Percentiles rank a stretch among this genome's conserved stretches.
Conservation (phyloP, 53 echinoderm and acorn worm species). For the Glandiceps talaboti region DNA sequence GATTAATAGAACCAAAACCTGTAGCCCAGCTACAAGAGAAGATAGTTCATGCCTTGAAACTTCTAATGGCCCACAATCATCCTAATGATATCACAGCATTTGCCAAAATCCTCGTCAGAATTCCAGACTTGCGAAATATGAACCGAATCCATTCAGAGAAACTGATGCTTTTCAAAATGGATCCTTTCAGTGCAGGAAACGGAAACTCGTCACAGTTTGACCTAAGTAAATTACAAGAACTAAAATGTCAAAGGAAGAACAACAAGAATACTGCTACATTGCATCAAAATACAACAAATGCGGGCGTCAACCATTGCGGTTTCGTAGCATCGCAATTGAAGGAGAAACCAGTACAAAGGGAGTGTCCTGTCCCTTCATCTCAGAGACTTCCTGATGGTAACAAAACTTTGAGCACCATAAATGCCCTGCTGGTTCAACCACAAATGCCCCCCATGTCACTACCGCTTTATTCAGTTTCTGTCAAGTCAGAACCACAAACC, state of each 20-base stretch:
- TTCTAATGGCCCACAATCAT: conserved; percentile 80
- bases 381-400: neutral
- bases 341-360: neutral
- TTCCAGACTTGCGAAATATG: conserved; percentile 67
- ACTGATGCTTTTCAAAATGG: conserved; percentile 19
- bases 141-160: conserved; percentile 78
- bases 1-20: conserved; percentile 40
- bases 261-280: neutral
- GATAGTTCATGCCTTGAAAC: conserved; percentile 52
- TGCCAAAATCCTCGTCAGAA: conserved; percentile 74
- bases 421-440: neutral
- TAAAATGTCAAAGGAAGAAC: neutral
- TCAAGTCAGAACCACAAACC: neutral
- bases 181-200: neutral
- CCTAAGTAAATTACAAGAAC: neutral
- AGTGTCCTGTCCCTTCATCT: neutral
- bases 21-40: conserved; percentile 58
- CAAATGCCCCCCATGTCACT: neutral
- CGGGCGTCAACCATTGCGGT: neutral
- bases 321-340: too few species aligned
- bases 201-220: neutral
- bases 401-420: neutral
- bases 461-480: neutral
- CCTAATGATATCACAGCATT: conserved; percentile 67
- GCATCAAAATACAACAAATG: neutral